A percentile compares a stretch with the other conserved stretches of the same genome.
These are phyloP conservation scores for Zaprionus obscuricornis DNA, from an alignment of 2,888 invertebrate species.

Conservation along the genomic window DNA sequence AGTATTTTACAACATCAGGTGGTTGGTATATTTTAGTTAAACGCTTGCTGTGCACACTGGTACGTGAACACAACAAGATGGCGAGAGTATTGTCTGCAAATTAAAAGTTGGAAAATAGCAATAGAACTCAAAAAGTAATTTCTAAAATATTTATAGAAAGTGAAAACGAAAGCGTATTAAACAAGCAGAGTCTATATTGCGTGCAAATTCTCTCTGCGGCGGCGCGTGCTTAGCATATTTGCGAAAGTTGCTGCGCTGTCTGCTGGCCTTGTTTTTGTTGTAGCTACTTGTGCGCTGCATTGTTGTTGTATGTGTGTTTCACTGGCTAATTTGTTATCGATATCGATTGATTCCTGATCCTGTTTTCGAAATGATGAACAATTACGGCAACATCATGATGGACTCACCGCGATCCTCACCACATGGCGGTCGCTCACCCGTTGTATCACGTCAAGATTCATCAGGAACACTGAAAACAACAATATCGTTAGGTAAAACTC, in stretches of 20 bases:
- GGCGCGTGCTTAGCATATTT: constrained; percentile 39
- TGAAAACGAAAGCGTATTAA: constrained; percentile 32
- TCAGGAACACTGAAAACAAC: constrained; percentile 99
- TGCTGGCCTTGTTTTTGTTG: constrained; percentile 62
- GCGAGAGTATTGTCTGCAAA: constrained; percentile 60
- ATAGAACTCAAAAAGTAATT: constrained; percentile 49
- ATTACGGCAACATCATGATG: constrained; percentile 89
- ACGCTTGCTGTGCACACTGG: constrained; percentile 58
- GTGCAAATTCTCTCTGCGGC: constrained; percentile 45
- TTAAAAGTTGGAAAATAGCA: constrained; percentile 52
- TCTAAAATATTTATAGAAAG: constrained; percentile 39
- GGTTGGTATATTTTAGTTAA: constrained; percentile 37
- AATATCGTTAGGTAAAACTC: constrained; percentile 98
- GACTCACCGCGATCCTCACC: constrained; percentile 98
- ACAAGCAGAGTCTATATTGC: constrained; percentile 37
- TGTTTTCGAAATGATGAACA: constrained; percentile 78
- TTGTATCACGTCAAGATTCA: constrained; percentile 97
- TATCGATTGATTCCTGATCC: not conserved
- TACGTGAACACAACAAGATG: constrained; percentile 72
- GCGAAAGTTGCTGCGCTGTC: constrained; percentile 58
- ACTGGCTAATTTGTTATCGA: constrained; percentile 13
- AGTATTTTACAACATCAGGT: constrained; percentile 1
- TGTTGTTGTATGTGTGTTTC: constrained; percentile 42
- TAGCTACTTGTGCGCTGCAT: constrained; percentile 37
- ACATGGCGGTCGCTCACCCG: constrained; percentile 96